Evolutionary conservation across 2,888 invertebrate genomes (phyloP).

Genomic region (Quadroppia sp.): DNA sequence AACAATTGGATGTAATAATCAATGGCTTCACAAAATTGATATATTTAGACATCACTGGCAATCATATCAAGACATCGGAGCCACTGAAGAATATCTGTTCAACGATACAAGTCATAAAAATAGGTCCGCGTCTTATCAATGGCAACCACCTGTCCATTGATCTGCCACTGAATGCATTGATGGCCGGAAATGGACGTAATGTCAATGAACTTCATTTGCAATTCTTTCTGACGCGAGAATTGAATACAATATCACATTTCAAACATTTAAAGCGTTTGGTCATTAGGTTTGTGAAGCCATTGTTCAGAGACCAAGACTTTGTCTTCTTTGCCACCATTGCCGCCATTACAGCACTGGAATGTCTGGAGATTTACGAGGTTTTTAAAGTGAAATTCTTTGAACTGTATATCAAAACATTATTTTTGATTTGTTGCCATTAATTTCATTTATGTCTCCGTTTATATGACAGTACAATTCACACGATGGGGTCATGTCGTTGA

Average conservation of each 20-base stretch:
- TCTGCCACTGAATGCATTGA: slow-evolving; percentile 9
- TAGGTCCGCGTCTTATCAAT: slow-evolving; percentile 35
- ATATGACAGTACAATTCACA: slow-evolving; percentile 35
- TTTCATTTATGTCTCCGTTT: not conserved
- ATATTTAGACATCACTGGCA: slow-evolving; percentile 34
- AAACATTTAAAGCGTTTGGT: not conserved
- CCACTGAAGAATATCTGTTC: not conserved
- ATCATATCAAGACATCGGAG: slow-evolving; percentile 8
- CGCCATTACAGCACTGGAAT: slow-evolving; percentile 3
- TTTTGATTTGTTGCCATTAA: not conserved
- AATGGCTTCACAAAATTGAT: slow-evolving; percentile 21
- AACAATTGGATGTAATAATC: slow-evolving; percentile 30
- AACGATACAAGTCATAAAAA: slow-evolving; percentile 22
- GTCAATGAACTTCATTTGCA: slow-evolving; percentile 33
- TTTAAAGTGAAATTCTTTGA: not conserved
- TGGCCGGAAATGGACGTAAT: not conserved
- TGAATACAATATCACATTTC: not conserved
- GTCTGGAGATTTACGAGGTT: slow-evolving; percentile 39
- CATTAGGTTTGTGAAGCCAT: slow-evolving; percentile 27
- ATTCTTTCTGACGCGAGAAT: slow-evolving; percentile 19
- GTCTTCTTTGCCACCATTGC: slow-evolving; percentile 24
- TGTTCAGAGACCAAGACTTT: slow-evolving; percentile 30
- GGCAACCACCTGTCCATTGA: not conserved
- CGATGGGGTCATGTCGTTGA: slow-evolving; percentile 29
- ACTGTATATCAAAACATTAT: not conserved